Evolutionary conservation across 1,140 invertebrate species (phyloP).

Genomic region (Orussus abietinus): DNA sequence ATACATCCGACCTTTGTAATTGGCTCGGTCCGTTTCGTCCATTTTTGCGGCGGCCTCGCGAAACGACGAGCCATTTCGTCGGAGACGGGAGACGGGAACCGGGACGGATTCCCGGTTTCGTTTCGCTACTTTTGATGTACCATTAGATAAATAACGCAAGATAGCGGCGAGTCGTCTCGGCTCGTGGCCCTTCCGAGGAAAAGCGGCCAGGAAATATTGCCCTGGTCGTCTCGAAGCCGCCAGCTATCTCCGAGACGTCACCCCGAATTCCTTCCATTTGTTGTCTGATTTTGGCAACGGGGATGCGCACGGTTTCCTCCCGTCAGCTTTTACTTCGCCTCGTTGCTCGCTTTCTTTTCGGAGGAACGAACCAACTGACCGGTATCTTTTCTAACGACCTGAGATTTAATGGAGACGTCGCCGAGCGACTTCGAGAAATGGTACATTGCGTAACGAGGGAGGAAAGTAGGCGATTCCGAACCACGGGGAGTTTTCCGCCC

Average conservation of each 20-base stretch:
- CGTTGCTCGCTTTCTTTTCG: slow-evolving; percentile 4
- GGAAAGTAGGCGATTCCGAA: too few species aligned
- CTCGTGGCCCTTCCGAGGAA: slow-evolving; percentile 3
- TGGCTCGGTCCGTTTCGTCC: too few species aligned
- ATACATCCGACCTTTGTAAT: too few species aligned
- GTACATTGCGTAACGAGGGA: too few species aligned
- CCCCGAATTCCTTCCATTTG: slow-evolving; percentile 16
- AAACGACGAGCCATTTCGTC: too few species aligned
- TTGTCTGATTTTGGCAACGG: slow-evolving; percentile 31
- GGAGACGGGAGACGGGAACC: too few species aligned
- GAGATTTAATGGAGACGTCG: too few species aligned
- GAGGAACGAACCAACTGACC: slow-evolving; percentile 10
- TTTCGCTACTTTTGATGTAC: slow-evolving; percentile 16
- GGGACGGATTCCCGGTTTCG: slow-evolving; percentile 9
- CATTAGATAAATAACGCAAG: slow-evolving; percentile 20
- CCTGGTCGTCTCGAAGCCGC: slow-evolving; percentile 6
- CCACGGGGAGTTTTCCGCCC: too few species aligned
- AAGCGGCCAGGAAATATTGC: slow-evolving; percentile 12
- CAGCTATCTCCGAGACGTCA: slow-evolving; percentile 23
- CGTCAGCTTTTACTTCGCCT: slow-evolving; percentile 4
- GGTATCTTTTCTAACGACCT: too few species aligned
- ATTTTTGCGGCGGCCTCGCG: too few species aligned
- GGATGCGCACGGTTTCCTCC: slow-evolving; percentile 2
- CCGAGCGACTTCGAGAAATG: too few species aligned
- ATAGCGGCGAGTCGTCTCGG: slow-evolving; percentile 13